Conservation (phyloP, 2,888 invertebrate species). For the Melinaea marsaeus region DNA sequence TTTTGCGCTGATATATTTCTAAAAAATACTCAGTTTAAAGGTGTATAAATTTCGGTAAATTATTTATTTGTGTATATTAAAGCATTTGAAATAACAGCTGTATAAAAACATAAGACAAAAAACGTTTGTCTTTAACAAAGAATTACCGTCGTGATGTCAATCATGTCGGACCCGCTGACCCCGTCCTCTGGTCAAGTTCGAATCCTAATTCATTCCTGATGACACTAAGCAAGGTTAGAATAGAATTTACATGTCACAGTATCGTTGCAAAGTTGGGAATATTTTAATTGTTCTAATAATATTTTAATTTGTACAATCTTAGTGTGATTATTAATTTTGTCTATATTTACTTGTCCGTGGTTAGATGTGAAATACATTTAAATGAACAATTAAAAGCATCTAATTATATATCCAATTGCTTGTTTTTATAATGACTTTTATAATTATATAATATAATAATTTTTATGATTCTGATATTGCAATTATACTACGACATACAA, state of each 20-base stretch:
- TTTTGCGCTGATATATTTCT: too few species aligned
- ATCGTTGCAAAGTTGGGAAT: not conserved
- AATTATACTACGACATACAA: conserved; percentile 40
- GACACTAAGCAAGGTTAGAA: conserved; percentile 54
- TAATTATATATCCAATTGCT: not conserved
- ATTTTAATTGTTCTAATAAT: not conserved
- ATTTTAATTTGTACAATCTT: too few species aligned
- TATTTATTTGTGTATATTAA: too few species aligned
- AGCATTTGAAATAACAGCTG: not conserved
- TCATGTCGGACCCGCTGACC: conserved; percentile 54
- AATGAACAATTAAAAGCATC: too few species aligned
- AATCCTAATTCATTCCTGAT: conserved; percentile 66
- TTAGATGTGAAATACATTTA: too few species aligned
- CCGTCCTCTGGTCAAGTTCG: conserved; percentile 71
- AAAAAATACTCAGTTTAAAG: too few species aligned
- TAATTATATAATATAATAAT: conserved; percentile 1
- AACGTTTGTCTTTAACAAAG: conserved; percentile 34
- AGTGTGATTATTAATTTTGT: too few species aligned
- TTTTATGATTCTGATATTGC: conserved; percentile 3
- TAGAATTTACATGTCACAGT: conserved; percentile 54
- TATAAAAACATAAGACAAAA: conserved; percentile 39
- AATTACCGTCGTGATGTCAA: conserved; percentile 53
- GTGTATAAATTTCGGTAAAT: too few species aligned
- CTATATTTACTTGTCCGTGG: too few species aligned
- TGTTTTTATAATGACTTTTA: not conserved